These are phyloP conservation scores for Chaetodon trifasciatus DNA, from an alignment of 2,797 vertebrate genomes.

Conservation along the genomic window DNA sequence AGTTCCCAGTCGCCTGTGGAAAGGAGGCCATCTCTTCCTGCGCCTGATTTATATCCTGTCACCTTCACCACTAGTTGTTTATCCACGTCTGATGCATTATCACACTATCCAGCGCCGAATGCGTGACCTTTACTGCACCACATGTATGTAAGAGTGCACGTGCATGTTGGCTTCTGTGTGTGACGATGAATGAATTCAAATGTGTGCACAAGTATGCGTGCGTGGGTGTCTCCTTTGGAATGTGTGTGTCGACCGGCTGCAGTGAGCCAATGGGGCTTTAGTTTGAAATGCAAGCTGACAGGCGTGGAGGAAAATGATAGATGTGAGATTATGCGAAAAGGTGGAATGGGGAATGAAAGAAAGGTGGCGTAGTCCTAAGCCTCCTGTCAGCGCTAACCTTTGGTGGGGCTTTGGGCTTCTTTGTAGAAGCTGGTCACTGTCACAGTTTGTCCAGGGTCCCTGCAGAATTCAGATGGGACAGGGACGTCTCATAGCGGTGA, in stretches of 20 bases:
- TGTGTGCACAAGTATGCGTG: not conserved
- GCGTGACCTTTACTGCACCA: constrained; percentile 77
- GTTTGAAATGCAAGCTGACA: constrained; percentile 69
- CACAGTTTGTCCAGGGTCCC: constrained; percentile 65
- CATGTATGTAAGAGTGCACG: constrained; percentile 55
- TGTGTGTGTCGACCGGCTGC: constrained; percentile 11
- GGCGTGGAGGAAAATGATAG: constrained; percentile 69
- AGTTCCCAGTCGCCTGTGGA: constrained; percentile 54
- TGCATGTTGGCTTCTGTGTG: not conserved
- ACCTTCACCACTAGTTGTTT: constrained; percentile 68
- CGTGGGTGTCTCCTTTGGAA: not conserved
- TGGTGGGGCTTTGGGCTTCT: constrained; percentile 64
- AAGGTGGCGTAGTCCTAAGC: constrained; percentile 57
- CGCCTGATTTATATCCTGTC: constrained; percentile 80
- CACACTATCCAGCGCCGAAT: constrained; percentile 60
- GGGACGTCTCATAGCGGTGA: constrained; percentile 19
- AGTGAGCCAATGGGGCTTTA: constrained; percentile 58
- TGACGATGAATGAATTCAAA: not conserved
- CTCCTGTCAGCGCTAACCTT: constrained; percentile 82
- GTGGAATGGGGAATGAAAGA: constrained; percentile 55
- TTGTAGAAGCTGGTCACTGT: constrained; percentile 62
- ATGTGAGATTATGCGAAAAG: constrained; percentile 76
- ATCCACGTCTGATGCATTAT: constrained; percentile 72
- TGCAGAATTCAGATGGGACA: constrained; percentile 32
- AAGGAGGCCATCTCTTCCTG: constrained; percentile 46